Conservation (phyloP, 2,888 invertebrate species). For the Deilephila porcellus region DNA sequence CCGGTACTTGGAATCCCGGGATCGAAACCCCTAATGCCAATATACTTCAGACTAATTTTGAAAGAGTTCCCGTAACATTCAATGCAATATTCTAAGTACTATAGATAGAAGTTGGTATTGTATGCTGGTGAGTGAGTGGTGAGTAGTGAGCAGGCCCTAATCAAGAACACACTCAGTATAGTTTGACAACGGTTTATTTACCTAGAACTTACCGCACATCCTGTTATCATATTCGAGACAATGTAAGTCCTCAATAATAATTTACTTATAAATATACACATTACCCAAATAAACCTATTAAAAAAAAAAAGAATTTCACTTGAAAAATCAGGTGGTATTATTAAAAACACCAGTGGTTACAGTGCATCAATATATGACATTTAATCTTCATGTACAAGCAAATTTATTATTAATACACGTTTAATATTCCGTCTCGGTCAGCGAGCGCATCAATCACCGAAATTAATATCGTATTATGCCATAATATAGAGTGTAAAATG, state of each 20-base stretch:
- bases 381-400: slow-evolving; percentile 91
- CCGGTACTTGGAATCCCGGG: too few relatives aligned
- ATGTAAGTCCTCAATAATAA: slow-evolving; percentile 78
- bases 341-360: slow-evolving; percentile 83
- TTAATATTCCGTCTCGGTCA: slow-evolving; percentile 69
- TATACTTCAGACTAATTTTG: too few relatives aligned
- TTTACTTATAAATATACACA: slow-evolving; percentile 83
- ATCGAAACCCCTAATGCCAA: too few relatives aligned
- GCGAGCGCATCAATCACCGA: slow-evolving; percentile 69
- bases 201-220: slow-evolving; percentile 80
- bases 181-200: slow-evolving; percentile 81
- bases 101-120: neutral
- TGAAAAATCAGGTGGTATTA: slow-evolving; percentile 77
- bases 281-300: slow-evolving; percentile 81
- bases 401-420: slow-evolving; percentile 86
- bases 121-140: neutral
- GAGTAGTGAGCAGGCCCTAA: slow-evolving; percentile 49
- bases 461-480: slow-evolving; percentile 84
- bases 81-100: neutral
- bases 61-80: too few relatives aligned
- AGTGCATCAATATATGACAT: slow-evolving; percentile 91
- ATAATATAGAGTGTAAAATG: slow-evolving; percentile 79
- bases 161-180: slow-evolving; percentile 74
- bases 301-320: slow-evolving; percentile 64
- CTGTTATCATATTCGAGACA: slow-evolving; percentile 81